phyloP scores from a whole-genome alignment of 2,888 invertebrate genomes.

The Marasmarcha lunaedactyla region DNA sequence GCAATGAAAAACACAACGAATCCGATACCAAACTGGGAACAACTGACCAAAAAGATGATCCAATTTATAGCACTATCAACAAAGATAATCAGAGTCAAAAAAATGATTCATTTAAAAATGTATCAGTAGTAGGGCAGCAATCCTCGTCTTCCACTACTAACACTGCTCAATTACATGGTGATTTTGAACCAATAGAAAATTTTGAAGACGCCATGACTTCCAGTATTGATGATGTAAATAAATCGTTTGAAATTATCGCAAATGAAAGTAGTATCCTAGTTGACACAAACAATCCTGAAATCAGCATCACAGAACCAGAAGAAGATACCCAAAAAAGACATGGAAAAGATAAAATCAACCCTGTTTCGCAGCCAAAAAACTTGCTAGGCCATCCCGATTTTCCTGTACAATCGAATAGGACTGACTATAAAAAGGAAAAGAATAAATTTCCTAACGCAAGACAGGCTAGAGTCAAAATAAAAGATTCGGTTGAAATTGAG shows the following conservation, averaged over 20 bases:
- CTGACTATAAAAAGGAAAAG: slow-evolving; percentile 62
- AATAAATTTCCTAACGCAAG: slow-evolving; percentile 51
- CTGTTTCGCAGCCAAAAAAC: slow-evolving; percentile 65
- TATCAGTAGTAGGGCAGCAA: too few relatives aligned
- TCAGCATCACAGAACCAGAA: slow-evolving; percentile 38
- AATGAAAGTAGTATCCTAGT: slow-evolving; percentile 25
- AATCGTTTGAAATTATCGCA: slow-evolving; percentile 52
- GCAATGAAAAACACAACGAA: slow-evolving; percentile 7
- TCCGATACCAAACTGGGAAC: slow-evolving; percentile 5
- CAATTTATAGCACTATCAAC: too few relatives aligned
- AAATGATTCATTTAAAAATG: background rate
- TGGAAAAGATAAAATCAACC: slow-evolving; percentile 28
- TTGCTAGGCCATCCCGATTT: slow-evolving; percentile 63
- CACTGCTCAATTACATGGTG: slow-evolving; percentile 3
- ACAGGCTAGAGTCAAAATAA: slow-evolving; percentile 54
- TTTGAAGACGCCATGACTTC: slow-evolving; percentile 60
- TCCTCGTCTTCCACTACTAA: background rate
- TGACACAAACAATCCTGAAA: slow-evolving; percentile 30
- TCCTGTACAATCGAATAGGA: slow-evolving; percentile 66
- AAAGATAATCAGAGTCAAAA: background rate
- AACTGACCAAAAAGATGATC: slow-evolving; percentile 11
- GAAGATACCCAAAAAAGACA: slow-evolving; percentile 25
- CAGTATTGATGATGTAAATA: slow-evolving; percentile 49
- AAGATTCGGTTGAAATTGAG: slow-evolving; percentile 42
- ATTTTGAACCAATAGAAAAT: slow-evolving; percentile 48